A percentile compares a stretch with the other conserved stretches of the same genome.
phyloP scores from a whole-genome alignment of 1,140 invertebrate genomes.

The Solen grandis region DNA sequence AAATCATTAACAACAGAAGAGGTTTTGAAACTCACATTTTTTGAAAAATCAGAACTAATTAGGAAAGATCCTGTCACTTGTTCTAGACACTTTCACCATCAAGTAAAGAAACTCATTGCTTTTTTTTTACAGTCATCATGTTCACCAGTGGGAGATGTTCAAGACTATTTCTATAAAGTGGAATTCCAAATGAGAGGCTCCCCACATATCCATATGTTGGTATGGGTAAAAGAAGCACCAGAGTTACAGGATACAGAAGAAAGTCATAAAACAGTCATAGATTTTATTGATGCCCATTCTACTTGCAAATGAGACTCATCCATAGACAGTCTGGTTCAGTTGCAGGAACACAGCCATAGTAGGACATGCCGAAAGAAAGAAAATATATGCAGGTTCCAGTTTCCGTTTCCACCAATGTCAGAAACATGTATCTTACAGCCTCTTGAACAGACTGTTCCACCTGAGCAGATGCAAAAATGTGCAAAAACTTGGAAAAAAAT shows the following conservation, averaged over 20 bases:
- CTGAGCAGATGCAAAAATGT: background rate
- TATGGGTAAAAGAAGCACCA: conserved; percentile 28
- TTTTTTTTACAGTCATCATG: background rate
- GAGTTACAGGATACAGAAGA: background rate
- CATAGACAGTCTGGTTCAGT: background rate
- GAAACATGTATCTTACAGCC: background rate
- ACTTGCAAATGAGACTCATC: background rate
- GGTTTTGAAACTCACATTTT: conserved; percentile 24
- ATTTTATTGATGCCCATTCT: too few species aligned
- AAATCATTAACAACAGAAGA: conserved; percentile 25
- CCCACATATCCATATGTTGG: conserved; percentile 22
- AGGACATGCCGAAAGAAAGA: conserved; percentile 7
- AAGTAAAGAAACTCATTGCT: conserved; percentile 37
- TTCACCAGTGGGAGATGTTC: background rate
- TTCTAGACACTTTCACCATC: conserved; percentile 18
- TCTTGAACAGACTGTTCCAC: background rate
- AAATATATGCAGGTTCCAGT: conserved; percentile 16
- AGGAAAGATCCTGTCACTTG: conserved; percentile 42
- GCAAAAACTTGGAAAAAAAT: background rate
- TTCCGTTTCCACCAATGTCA: conserved; percentile 11
- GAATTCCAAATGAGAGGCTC: conserved; percentile 11
- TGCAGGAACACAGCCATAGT: conserved; percentile 1
- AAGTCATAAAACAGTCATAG: background rate
- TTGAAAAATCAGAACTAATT: conserved; percentile 11
- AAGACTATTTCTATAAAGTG: conserved; percentile 36